Percentiles rank a stretch among this genome's conserved stretches.
Conservation (phyloP, 2,113 vertebrate genomes). For the Anguilla japonica region DNA sequence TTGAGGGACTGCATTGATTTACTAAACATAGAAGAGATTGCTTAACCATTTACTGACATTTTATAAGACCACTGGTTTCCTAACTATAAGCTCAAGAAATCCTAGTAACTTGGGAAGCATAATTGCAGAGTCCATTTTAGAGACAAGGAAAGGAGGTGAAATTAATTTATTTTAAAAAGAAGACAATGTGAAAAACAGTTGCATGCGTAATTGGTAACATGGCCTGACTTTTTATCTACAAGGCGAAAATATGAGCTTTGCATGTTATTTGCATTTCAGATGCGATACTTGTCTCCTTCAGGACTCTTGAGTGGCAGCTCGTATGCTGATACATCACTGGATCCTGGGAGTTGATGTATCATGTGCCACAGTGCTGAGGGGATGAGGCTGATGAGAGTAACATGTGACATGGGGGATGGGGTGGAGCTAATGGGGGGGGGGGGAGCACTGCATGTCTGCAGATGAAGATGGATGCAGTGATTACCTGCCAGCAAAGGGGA, state of each 20-base stretch:
- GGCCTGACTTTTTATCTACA: background rate
- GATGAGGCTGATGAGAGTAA: background rate
- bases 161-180: background rate
- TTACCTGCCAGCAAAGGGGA: conserved; percentile 26
- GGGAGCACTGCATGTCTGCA: conserved; percentile 25
- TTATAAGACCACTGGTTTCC: background rate
- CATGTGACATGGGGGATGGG: too few relatives aligned
- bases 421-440: background rate
- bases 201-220: too few relatives aligned
- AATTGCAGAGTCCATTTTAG: too few relatives aligned
- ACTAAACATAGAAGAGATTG: background rate
- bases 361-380: background rate
- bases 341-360: background rate
- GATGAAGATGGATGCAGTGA: conserved; percentile 49
- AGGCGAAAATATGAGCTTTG: background rate
- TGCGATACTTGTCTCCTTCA: background rate
- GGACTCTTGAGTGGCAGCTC: background rate
- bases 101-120: too few relatives aligned
- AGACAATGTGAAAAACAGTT: background rate
- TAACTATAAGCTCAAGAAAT: background rate
- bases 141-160: too few relatives aligned
- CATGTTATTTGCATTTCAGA: background rate
- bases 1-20: background rate
- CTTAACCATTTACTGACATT: background rate
- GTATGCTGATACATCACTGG: background rate